These are phyloP conservation scores for Lateolabrax maculatus DNA, from an alignment of 2,797 vertebrate species.

Conservation along the genomic window DNA sequence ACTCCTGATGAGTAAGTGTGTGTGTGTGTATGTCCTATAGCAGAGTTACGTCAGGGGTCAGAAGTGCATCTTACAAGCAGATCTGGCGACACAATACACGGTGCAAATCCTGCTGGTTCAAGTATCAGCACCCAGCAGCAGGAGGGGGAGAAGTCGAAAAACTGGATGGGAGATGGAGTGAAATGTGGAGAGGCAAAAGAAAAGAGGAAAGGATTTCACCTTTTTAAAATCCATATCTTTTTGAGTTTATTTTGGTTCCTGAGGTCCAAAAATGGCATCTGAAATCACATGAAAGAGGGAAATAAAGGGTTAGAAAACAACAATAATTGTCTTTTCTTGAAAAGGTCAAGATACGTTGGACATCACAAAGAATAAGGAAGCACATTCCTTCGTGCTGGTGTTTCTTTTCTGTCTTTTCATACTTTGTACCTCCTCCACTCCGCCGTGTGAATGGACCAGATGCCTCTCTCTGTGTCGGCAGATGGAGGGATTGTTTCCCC, in stretches of 20 bases:
- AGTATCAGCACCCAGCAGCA: conserved; percentile 29
- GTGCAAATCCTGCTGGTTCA: conserved; percentile 53
- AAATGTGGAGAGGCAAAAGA: background rate
- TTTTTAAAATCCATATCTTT: background rate
- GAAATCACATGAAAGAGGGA: background rate
- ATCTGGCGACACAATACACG: conserved; percentile 55
- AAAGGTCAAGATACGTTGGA: conserved; percentile 48
- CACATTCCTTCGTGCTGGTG: conserved; percentile 66
- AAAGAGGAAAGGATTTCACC: background rate
- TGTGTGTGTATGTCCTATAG: background rate
- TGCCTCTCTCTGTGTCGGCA: conserved; percentile 74
- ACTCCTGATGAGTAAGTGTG: background rate
- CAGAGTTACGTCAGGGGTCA: conserved; percentile 42
- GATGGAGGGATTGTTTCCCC: conserved; percentile 79
- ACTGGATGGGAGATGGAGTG: background rate
- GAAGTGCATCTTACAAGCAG: conserved; percentile 48
- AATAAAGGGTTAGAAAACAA: background rate
- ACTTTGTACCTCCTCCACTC: conserved; percentile 47
- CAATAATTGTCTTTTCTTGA: conserved; percentile 19
- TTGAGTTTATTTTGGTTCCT: background rate
- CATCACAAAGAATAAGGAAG: conserved; percentile 53
- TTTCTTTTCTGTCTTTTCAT: conserved; percentile 59
- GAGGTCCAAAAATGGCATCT: background rate
- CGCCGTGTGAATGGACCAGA: conserved; percentile 77
- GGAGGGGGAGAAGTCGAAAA: background rate